Evolutionary conservation across 2,888 invertebrate genomes (phyloP).

Genomic region (Cremastobaeus sp.): DNA sequence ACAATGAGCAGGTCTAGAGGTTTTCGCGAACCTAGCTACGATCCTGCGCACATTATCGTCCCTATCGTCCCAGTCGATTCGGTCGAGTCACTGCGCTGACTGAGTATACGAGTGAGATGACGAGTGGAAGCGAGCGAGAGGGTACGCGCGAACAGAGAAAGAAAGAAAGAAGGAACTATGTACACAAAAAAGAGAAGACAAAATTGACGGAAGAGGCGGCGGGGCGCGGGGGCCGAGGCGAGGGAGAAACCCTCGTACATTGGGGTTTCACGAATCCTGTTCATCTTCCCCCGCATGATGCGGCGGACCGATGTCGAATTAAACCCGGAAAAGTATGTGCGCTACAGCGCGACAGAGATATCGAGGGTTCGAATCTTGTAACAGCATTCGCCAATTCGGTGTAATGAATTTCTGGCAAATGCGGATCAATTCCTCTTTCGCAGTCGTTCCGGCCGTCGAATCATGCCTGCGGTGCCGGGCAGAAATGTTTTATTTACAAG

Average conservation of each 20-base stretch:
- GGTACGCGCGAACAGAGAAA: not conserved
- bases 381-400: constrained; percentile 40
- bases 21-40: constrained; percentile 22
- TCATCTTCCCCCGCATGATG: constrained; percentile 66
- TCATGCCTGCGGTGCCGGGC: constrained; percentile 12
- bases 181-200: constrained; percentile 55
- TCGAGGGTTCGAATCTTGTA: constrained; percentile 43
- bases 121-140: constrained; percentile 29
- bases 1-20: not conserved
- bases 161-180: constrained; percentile 6
- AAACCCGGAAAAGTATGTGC: constrained; percentile 68
- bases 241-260: constrained; percentile 68
- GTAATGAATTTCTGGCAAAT: constrained; percentile 54
- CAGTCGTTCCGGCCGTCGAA: constrained; percentile 19
- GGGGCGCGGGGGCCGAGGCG: constrained; percentile 27
- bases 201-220: constrained; percentile 39
- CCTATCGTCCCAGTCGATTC: constrained; percentile 61
- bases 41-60: constrained; percentile 59
- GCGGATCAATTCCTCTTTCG: constrained; percentile 39
- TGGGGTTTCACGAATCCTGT: constrained; percentile 71
- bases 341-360: constrained; percentile 50
- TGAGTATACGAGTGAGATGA: constrained; percentile 40
- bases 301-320: constrained; percentile 72
- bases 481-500: constrained; percentile 28
- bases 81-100: constrained; percentile 58